A percentile compares a stretch with the other conserved stretches of the same genome.
These are phyloP conservation scores for Oreohelix idahoensis DNA, from an alignment of 1,140 invertebrate genomes.

Conservation along the genomic window DNA sequence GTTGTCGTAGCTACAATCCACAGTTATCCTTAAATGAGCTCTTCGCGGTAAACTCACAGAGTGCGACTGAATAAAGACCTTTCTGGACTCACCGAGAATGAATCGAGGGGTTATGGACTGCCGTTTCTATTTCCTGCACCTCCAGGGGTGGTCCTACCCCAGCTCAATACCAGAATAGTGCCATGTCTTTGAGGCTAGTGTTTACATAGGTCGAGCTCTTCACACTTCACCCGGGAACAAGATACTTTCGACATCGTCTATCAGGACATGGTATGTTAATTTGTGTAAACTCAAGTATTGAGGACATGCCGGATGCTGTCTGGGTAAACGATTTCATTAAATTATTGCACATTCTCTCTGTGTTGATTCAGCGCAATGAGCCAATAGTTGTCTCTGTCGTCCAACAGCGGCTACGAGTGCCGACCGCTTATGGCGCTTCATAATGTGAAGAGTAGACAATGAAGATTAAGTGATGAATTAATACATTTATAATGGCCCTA, in stretches of 20 bases:
- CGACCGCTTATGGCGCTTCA: background rate
- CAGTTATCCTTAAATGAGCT: background rate
- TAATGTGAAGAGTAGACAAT: background rate
- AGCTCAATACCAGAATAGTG: background rate
- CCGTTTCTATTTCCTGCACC: background rate
- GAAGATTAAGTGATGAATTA: background rate
- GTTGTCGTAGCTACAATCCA: background rate
- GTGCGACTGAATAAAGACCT: background rate
- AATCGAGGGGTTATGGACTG: background rate
- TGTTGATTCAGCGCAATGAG: background rate
- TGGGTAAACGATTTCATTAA: conserved; percentile 12
- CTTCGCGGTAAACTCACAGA: background rate
- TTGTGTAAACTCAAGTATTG: background rate
- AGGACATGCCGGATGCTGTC: background rate
- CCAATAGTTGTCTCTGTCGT: background rate
- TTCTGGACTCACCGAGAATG: background rate
- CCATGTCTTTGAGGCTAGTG: background rate
- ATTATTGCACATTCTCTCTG: background rate
- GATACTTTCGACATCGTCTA: background rate
- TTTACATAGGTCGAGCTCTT: background rate
- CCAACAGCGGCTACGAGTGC: background rate
- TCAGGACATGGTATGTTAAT: background rate
- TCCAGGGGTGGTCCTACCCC: background rate
- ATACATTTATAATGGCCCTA: background rate
- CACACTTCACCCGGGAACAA: background rate